Base-by-base conservation (phyloP, 2,888 invertebrate genomes). In the Parnassius smintheus region DNA sequence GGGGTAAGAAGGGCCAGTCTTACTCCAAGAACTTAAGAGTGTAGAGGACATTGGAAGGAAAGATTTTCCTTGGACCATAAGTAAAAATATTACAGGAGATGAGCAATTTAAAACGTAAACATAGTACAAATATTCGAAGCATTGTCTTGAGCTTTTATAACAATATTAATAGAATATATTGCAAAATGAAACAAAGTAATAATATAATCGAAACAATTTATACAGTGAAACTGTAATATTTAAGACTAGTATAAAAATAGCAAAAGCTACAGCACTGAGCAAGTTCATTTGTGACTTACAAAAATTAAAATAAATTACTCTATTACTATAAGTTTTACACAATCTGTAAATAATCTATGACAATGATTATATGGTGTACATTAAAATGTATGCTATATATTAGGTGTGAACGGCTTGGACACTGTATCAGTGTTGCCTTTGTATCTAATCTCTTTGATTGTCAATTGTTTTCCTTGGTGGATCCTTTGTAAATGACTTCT, bases 401-500 rank as follows among this genome's bases (percentile, higher is more conserved):
- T 81, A 73, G 89, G 85, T 49, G 88, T 87, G 70, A 85, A 91
- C 60, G 79, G 88, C 74, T 91, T 91, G 52, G 84, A 74, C 13
- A 85, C 76, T 63, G 76, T 82, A 64, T 91, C 91, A 79, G 72
- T 88, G 22, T 80, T 82, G 65, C 83, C 85, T 71, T 88, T 91
- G 66, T 91, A 91, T 83, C 91, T 82, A 58, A 91, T 91, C 68
- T 91, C 91, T 73, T 91, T 91, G 60, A 91, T 91, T 54, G 91
- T 91, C 64, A 91, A 75, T 69, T 91, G 91, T 75, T 91, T 91
- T 35, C 91, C 93, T 77, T 93, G 93, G 75, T 94, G 94, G 82
- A 93, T 93, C 77, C 93, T 88, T 77, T 92, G 90, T 49, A 94
- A 78, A 69, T 94, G 94, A 70, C 93, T 92, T 69, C 92, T 85